Percentiles rank a stretch among this genome's conserved stretches.
phyloP scores from a whole-genome alignment of 2,888 invertebrate genomes.

The Automeris io region DNA sequence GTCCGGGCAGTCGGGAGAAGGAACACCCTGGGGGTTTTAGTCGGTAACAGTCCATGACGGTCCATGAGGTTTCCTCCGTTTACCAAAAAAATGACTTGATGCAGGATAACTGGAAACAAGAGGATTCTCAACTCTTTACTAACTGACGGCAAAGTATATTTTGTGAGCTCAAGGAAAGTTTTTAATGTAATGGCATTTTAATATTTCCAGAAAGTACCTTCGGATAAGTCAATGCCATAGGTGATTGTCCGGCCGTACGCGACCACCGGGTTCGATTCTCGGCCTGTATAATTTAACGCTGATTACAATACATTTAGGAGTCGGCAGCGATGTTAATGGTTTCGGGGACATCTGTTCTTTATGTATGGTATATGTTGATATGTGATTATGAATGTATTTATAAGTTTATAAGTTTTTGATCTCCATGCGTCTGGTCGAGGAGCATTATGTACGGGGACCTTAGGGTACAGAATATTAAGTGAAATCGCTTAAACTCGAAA shows the following conservation, averaged over 20 bases:
- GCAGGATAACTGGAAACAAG: too few species aligned
- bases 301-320: constrained; percentile 27
- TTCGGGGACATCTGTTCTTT: constrained; percentile 11
- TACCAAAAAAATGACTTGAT: too few species aligned
- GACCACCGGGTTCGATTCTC: constrained; percentile 31
- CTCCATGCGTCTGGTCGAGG: neutral
- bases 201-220: constrained; percentile 14
- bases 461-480: too few species aligned
- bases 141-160: too few species aligned
- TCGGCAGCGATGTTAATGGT: constrained; percentile 19
- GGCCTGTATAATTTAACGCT: constrained; percentile 22
- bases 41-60: too few species aligned
- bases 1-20: too few species aligned
- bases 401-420: neutral
- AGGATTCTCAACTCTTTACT: too few species aligned
- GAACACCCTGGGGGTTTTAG: too few species aligned
- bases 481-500: too few species aligned
- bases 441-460: too few species aligned
- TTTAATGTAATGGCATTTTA: constrained; percentile 10
- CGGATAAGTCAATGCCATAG: constrained; percentile 29
- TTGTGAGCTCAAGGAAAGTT: too few species aligned
- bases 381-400: constrained; percentile 16
- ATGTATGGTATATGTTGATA: constrained; percentile 7
- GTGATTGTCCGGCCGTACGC: constrained; percentile 31
- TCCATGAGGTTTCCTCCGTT: too few species aligned